phyloP scores from a whole-genome alignment of 2,797 vertebrate species.

The Falco naumanni region DNA sequence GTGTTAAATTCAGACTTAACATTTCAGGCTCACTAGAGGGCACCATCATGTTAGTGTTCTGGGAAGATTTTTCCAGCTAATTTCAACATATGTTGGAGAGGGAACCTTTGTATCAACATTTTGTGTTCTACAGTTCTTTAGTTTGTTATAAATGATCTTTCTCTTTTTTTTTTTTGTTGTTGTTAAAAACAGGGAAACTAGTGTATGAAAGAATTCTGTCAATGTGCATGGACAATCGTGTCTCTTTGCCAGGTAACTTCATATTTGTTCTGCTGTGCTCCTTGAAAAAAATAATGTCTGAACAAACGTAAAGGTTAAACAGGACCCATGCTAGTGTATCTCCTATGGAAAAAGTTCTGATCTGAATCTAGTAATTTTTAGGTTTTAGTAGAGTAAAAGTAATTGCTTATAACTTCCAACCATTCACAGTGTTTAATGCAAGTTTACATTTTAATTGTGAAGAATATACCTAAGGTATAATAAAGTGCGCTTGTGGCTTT shows the following conservation, averaged over 20 bases:
- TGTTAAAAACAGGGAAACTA: conserved; percentile 83
- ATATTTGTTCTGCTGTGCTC: neutral
- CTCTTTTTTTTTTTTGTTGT: neutral
- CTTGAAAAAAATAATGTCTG: neutral
- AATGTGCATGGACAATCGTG: conserved; percentile 88
- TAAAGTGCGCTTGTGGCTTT: neutral
- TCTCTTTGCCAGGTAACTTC: conserved; percentile 81
- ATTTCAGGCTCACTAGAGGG: conserved; percentile 60
- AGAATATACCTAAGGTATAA: neutral
- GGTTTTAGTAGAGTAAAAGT: neutral
- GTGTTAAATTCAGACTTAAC: neutral
- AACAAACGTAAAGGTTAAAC: neutral
- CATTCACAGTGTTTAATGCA: neutral
- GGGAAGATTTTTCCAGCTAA: neutral
- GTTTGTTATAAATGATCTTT: neutral
- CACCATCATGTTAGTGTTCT: conserved; percentile 1
- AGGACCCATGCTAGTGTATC: neutral
- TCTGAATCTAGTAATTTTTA: neutral
- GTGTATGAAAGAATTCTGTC: conserved; percentile 96
- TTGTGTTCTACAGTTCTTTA: neutral
- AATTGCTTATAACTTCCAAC: neutral
- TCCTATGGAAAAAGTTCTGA: neutral
- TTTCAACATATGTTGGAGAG: neutral
- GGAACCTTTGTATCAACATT: neutral
- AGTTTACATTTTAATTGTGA: neutral